Percentiles rank a stretch among this genome's conserved stretches.
These are phyloP conservation scores for Enteromius anoplus DNA, from an alignment of 2,797 vertebrate species.

Conservation along the genomic window DNA sequence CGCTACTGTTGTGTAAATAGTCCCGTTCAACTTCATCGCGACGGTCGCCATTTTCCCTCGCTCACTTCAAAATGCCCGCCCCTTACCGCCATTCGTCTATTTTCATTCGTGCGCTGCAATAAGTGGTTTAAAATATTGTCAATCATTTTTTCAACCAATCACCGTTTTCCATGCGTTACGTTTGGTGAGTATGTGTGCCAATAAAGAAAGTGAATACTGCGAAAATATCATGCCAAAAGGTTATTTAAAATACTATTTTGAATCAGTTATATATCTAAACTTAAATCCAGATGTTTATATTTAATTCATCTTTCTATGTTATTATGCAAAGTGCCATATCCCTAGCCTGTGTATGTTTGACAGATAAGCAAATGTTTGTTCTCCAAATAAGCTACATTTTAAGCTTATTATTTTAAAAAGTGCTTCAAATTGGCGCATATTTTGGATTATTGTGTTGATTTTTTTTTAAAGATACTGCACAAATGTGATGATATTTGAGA, in stretches of 20 bases:
- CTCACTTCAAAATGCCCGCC: constrained; percentile 48
- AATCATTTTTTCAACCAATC: constrained; percentile 46
- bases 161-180: not conserved
- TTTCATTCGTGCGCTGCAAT: not conserved
- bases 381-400: not conserved
- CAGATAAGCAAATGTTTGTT: constrained; percentile 9
- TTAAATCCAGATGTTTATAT: not conserved
- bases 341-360: not conserved
- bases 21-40: constrained; percentile 32
- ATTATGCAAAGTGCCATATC: not conserved
- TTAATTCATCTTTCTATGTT: not conserved
- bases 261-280: not conserved
- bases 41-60: constrained; percentile 67
- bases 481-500: not conserved
- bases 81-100: constrained; percentile 41
- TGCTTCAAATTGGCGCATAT: not conserved
- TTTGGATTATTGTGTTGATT: not conserved
- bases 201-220: not conserved
- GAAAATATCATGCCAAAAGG: not conserved
- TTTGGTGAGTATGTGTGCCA: constrained; percentile 12
- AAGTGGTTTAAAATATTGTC: constrained; percentile 22
- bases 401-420: not conserved
- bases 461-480: not conserved
- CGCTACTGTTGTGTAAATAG: constrained; percentile 29
- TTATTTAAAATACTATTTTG: not conserved